These are phyloP conservation scores for Oncorhynchus tshawytscha DNA, from an alignment of 2,113 vertebrate genomes.

Conservation along the genomic window DNA sequence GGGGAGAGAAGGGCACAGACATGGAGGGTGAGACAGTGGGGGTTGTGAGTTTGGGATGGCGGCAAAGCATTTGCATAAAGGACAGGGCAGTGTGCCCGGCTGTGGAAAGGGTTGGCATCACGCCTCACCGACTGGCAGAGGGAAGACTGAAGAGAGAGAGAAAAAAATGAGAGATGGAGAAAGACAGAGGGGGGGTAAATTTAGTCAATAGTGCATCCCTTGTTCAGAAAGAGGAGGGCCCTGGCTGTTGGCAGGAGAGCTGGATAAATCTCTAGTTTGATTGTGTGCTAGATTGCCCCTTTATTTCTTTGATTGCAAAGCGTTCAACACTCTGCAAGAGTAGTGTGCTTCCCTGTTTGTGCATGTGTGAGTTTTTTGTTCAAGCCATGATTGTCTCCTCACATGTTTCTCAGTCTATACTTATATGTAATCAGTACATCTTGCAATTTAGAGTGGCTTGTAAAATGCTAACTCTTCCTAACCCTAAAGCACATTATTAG, in stretches of 20 bases:
- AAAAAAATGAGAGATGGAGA: conserved; percentile 54
- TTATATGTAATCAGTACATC: conserved; percentile 40
- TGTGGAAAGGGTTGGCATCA: conserved; percentile 79
- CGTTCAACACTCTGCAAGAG: conserved; percentile 70
- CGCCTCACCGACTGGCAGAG: conserved; percentile 78
- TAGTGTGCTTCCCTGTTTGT: conserved; percentile 24
- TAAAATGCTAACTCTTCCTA: neutral
- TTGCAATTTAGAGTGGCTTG: conserved; percentile 5
- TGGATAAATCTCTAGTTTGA: conserved; percentile 75
- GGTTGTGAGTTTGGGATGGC: conserved; percentile 71
- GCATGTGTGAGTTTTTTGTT: neutral
- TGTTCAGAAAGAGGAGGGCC: conserved; percentile 78
- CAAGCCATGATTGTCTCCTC: conserved; percentile 13
- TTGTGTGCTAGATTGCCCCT: conserved; percentile 78
- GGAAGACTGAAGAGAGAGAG: conserved; percentile 48
- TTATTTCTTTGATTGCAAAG: conserved; percentile 79
- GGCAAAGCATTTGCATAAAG: conserved; percentile 80
- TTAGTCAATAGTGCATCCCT: conserved; percentile 80
- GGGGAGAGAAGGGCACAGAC: conserved; percentile 35
- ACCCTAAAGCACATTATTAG: neutral
- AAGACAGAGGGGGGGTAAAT: conserved; percentile 53
- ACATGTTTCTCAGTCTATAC: conserved; percentile 42
- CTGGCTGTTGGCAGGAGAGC: conserved; percentile 73
- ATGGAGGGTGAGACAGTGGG: conserved; percentile 51
- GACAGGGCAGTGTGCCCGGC: conserved; percentile 79